Conservation (phyloP, 1,140 invertebrate species). For the Nephotettix cincticeps region DNA sequence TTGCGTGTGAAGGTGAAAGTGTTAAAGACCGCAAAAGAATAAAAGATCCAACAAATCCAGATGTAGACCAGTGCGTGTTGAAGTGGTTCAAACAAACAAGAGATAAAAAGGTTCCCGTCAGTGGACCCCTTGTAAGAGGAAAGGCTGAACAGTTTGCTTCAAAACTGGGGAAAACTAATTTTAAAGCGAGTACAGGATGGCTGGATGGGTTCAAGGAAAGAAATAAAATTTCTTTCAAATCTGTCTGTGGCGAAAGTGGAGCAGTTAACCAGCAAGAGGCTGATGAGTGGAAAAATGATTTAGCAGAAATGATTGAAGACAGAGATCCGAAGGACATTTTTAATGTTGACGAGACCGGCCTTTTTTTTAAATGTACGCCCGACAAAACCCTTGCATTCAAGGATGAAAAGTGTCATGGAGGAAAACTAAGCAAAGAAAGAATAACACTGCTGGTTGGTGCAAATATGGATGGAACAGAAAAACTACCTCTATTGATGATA, state of each 20-base stretch:
- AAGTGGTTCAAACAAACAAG: slow-evolving; percentile 26
- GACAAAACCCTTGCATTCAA: slow-evolving; percentile 22
- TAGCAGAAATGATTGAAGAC: slow-evolving; percentile 9
- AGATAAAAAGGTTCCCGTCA: slow-evolving; percentile 7
- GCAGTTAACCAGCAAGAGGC: slow-evolving; percentile 1
- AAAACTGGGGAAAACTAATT: slow-evolving; percentile 20
- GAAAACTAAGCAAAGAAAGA: too few relatives aligned
- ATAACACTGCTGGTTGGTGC: too few relatives aligned
- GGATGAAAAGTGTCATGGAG: slow-evolving; percentile 19
- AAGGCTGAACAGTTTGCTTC: slow-evolving; percentile 20
- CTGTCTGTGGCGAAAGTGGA: not conserved
- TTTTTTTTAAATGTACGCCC: slow-evolving; percentile 5
- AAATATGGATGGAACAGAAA: too few relatives aligned
- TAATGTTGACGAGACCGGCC: not conserved
- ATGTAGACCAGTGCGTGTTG: slow-evolving; percentile 26
- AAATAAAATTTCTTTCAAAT: not conserved
- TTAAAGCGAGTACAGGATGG: slow-evolving; percentile 15
- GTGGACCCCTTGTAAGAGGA: not conserved
- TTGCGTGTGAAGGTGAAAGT: not conserved
- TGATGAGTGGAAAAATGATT: slow-evolving; percentile 12
- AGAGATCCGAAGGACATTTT: not conserved
- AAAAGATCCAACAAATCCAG: not conserved
- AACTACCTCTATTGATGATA: too few relatives aligned
- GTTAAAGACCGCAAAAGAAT: not conserved
- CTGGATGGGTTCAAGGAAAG: not conserved